These are phyloP conservation scores for Drosophila guanche DNA, from an alignment of 1,140 invertebrate species.

Conservation along the genomic window DNA sequence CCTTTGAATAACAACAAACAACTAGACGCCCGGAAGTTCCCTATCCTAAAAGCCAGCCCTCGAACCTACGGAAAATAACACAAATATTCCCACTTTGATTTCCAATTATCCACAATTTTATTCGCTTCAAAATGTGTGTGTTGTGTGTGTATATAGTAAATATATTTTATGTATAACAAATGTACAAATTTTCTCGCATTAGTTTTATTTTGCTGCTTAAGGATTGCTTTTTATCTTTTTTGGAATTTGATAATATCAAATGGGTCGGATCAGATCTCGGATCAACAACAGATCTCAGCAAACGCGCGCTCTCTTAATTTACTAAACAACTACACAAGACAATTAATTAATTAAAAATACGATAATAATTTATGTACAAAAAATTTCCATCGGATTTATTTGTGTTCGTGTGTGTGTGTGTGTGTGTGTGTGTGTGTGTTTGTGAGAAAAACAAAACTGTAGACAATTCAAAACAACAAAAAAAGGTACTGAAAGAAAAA, in stretches of 20 bases:
- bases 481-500: constrained; percentile 22
- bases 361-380: constrained; percentile 81
- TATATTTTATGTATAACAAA: constrained; percentile 52
- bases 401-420: constrained; percentile 33
- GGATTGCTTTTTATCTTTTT: constrained; percentile 37
- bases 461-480: constrained; percentile 54
- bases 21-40: too few relatives aligned
- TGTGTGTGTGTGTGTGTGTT: constrained; percentile 25
- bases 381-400: constrained; percentile 76
- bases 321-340: constrained; percentile 67
- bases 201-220: not conserved
- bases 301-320: constrained; percentile 57
- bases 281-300: constrained; percentile 31
- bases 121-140: constrained; percentile 72
- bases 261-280: constrained; percentile 11
- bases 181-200: constrained; percentile 64
- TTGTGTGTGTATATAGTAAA: constrained; percentile 21
- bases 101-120: constrained; percentile 81
- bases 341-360: constrained; percentile 75
- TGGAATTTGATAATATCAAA: constrained; percentile 43
- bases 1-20: too few relatives aligned
- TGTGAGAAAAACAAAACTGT: constrained; percentile 55
- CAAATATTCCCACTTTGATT: constrained; percentile 28
- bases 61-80: not conserved
- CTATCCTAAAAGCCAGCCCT: too few relatives aligned